A percentile compares a stretch with the other conserved stretches of the same genome.
phyloP scores from a whole-genome alignment of 1,140 invertebrate genomes.

The Dreissena rostriformis region DNA sequence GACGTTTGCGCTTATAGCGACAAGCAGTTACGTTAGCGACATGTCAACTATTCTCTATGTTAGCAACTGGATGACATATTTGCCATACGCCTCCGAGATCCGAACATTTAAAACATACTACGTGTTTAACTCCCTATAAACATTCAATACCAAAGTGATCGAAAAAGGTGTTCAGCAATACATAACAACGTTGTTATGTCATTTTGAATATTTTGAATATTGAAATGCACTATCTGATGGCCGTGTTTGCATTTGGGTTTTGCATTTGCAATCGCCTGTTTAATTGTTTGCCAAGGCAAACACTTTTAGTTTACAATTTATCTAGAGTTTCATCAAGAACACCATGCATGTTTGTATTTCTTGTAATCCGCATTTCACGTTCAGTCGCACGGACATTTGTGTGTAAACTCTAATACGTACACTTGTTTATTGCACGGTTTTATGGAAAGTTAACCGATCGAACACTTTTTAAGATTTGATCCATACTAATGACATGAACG shows the following conservation, averaged over 20 bases:
- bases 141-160: neutral
- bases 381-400: slow-evolving; percentile 19
- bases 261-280: slow-evolving; percentile 21
- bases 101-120: neutral
- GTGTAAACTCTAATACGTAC: slow-evolving; percentile 34
- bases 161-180: too few species aligned
- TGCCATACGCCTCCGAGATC: neutral
- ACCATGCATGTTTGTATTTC: slow-evolving; percentile 27
- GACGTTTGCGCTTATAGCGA: too few species aligned
- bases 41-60: neutral
- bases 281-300: slow-evolving; percentile 30
- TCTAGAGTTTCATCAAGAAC: slow-evolving; percentile 10
- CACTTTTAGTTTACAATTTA: slow-evolving; percentile 41
- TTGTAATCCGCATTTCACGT: slow-evolving; percentile 26
- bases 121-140: neutral
- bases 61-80: too few species aligned
- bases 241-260: slow-evolving; percentile 33
- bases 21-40: too few species aligned
- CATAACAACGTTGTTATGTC: neutral
- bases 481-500: slow-evolving; percentile 12
- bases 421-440: slow-evolving; percentile 32
- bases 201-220: neutral
- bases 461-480: slow-evolving; percentile 21
- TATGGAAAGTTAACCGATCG: slow-evolving; percentile 32
- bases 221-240: slow-evolving; percentile 13